These are phyloP conservation scores for Maniola jurtina DNA, from an alignment of 1,140 invertebrate species.

Conservation along the genomic window DNA sequence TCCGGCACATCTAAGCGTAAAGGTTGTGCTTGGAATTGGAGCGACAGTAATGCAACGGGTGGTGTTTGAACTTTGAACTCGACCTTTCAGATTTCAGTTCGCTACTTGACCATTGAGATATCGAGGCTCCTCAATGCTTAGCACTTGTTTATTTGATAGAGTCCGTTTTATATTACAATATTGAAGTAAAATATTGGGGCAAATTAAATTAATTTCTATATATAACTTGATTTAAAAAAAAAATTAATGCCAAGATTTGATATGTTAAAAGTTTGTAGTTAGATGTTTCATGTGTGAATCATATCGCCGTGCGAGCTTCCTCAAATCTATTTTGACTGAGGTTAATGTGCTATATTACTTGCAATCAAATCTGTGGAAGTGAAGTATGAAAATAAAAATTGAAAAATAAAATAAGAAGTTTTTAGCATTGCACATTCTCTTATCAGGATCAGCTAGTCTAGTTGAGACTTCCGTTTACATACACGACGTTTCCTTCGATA, in stretches of 20 bases:
- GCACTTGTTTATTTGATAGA: too few species aligned
- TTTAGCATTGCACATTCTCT: slow-evolving; percentile 77
- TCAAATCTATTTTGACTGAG: slow-evolving; percentile 50
- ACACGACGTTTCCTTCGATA: background rate
- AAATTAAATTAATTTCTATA: too few species aligned
- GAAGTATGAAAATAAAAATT: slow-evolving; percentile 71
- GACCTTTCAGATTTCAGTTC: too few species aligned
- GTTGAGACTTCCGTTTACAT: slow-evolving; percentile 57
- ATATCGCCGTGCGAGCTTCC: slow-evolving; percentile 45
- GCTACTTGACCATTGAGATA: too few species aligned
- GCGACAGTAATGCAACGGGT: too few species aligned
- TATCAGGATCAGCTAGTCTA: slow-evolving; percentile 72
- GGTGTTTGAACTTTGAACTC: too few species aligned
- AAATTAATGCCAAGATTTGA: background rate
- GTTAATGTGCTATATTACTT: slow-evolving; percentile 57
- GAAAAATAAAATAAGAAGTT: slow-evolving; percentile 73
- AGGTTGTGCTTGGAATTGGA: too few species aligned
- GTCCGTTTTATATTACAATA: too few species aligned
- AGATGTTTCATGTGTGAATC: slow-evolving; percentile 40
- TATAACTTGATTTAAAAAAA: too few species aligned
- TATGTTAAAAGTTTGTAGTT: background rate
- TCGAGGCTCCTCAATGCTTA: too few species aligned
- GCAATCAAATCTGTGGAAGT: slow-evolving; percentile 60
- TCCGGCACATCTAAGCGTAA: too few species aligned
- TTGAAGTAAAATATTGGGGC: too few species aligned